A percentile compares a stretch with the other conserved stretches of the same genome.
Evolutionary conservation across 2,888 invertebrate genomes (phyloP).

Genomic region (Dolomedes plantarius): DNA sequence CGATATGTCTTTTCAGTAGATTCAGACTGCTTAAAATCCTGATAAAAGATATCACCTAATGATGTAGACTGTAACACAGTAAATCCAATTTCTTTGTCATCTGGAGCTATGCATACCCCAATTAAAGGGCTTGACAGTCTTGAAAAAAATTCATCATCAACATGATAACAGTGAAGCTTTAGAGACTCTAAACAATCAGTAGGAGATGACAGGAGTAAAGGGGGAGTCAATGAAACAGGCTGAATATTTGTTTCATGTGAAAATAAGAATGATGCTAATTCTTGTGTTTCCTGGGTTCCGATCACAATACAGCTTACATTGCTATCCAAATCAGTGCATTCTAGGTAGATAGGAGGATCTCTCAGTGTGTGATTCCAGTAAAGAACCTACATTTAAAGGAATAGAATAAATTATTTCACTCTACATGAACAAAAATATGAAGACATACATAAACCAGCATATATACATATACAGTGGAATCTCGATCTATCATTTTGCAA

Average conservation of each 20-base stretch:
- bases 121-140: conserved; percentile 37
- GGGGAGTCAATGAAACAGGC: conserved; percentile 35
- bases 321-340: neutral
- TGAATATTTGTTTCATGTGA: conserved; percentile 28
- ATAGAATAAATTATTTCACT: neutral
- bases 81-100: conserved; percentile 31
- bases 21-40: conserved; percentile 26
- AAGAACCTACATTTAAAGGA: conserved; percentile 35
- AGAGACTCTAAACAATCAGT: conserved; percentile 44
- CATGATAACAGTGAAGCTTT: conserved; percentile 24
- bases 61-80: conserved; percentile 54
- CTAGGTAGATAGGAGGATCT: conserved; percentile 36
- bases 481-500: too few species aligned
- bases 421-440: too few species aligned
- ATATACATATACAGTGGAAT: neutral
- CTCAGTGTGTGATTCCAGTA: conserved; percentile 57
- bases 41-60: conserved; percentile 63
- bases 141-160: conserved; percentile 11
- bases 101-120: conserved; percentile 40
- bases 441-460: neutral
- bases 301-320: conserved; percentile 24
- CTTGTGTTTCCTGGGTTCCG: conserved; percentile 38
- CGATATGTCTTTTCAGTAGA: conserved; percentile 15
- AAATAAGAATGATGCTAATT: conserved; percentile 24
- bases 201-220: conserved; percentile 35